Evolutionary conservation across 2,888 invertebrate genomes (phyloP), one percentile per base, ranked within the genome.

Genomic region (Lepidocyrtinus sp.): DNA sequence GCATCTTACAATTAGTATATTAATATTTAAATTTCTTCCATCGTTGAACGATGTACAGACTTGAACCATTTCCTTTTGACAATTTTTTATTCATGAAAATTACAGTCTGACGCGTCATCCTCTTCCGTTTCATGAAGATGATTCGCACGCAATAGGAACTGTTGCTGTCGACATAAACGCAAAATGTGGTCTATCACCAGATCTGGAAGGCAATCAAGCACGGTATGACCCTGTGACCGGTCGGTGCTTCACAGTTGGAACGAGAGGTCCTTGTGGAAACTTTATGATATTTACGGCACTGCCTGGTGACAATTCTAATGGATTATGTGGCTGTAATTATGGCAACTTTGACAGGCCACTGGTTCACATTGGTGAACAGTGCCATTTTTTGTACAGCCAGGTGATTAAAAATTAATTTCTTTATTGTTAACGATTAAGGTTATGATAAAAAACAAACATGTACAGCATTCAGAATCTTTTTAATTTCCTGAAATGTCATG

Each of bases 321-420:
- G 83, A 12, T 46, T 46, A 15, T 83, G 83, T 27, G 81, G 64
- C 26, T 83, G 83, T 22, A 81, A 83, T 25, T 63, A 68, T n/a
- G 76, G 64, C 22, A 73, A 74, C 22, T 77, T 70, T 71, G 71
- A 77, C 21, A 55, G 76, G 63, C 83, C 80, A 19, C 17, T 83
- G 61, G 75, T 75, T 24, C 55, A 25, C 7, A 24, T 80, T 36
- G 50, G 67, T 22, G 72, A 69, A 15, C 64, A 83, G 59, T 83
- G 83, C 25, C 74, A 83, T 65, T 81, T 83, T 45, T 24, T 83
- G 24, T 83, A 71, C 61, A 74, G 80, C 17, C 80, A 83, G 83
- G 83, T 81, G 26, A 61, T 7, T 36, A 36, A 12, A 36, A 36
- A 36, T n/a, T 17, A 27, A 15, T 2, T 65, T 55, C n/a, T n/a